Base-by-base conservation (phyloP, 2,113 vertebrate genomes). In the Corythoichthys haematopterus region DNA sequence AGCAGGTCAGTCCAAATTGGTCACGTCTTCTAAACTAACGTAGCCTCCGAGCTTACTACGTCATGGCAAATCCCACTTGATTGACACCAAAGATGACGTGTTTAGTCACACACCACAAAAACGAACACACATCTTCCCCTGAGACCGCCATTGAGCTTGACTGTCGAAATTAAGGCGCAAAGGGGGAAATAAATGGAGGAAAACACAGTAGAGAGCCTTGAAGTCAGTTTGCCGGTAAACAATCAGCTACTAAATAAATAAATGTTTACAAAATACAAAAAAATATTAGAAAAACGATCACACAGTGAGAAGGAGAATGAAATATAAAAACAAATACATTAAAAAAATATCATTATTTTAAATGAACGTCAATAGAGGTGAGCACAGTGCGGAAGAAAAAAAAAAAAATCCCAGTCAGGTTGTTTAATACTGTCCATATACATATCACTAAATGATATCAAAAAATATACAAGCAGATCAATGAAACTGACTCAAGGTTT, bases 141-240 rank as follows among this genome's bases (percentile, higher is more conserved):
- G 91, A 92, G 90, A 88, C 88, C 84, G 80, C 72, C 85, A 77
- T 91, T 92, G 90, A 91, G 90, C 89, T 91, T 87, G 57, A 90
- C 88, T 89, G 85, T 88, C 74, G 57, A 78, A 71, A 91, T 91
- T 91, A 92, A 92, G 91, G 91, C 91, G 80, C 80, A 82, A 89
- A 89, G 75, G 57, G 72, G 88, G 84, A 78, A 72, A 14, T 52
- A 69, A 80, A 82, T 76, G 72, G 79, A 82, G 80, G 69, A 71
- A 76, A 87, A 80, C 84, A 90, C 88, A 90, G 89, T 90, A 85
- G 79, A 85, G 88, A 84, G 89, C 86, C 80, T 80, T 72, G 77
- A 83, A 76, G 61, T 88, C 84, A 91, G 89, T 91, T 87, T 81
- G 77, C 80, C 79, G 68, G 78, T 65, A 81, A 86, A 87, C 80